A percentile compares a stretch with the other conserved stretches of the same genome.
Conservation (phyloP, 2,888 invertebrate species). For the Ephialtes manifestator region DNA sequence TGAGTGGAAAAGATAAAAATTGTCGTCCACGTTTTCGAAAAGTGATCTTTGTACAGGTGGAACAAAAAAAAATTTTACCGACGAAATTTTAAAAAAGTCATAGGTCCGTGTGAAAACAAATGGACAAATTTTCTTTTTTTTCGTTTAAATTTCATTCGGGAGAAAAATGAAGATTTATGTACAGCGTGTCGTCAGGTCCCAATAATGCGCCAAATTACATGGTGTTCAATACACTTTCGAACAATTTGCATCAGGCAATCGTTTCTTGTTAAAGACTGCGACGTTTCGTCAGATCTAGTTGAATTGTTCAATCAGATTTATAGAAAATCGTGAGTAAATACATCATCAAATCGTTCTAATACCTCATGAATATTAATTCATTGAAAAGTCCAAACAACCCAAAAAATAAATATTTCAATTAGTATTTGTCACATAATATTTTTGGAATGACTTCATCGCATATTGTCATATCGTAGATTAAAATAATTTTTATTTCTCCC, state of each 20-base stretch:
- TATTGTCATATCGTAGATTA: too few species aligned
- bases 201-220: slow-evolving; percentile 59
- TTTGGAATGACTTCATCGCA: neutral
- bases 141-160: too few species aligned
- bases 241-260: slow-evolving; percentile 45
- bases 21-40: too few species aligned
- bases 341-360: neutral
- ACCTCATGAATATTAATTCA: neutral
- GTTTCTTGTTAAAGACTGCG: slow-evolving; percentile 15
- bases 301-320: neutral
- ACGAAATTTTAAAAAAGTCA: too few species aligned
- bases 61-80: too few species aligned
- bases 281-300: neutral
- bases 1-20: too few species aligned
- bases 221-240: slow-evolving; percentile 62
- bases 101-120: too few species aligned
- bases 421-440: neutral
- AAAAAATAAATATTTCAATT: neutral
- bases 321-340: neutral
- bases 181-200: slow-evolving; percentile 34
- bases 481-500: too few species aligned
- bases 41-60: too few species aligned
- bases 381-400: neutral
- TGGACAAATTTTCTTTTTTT: too few species aligned
- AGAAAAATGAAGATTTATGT: too few species aligned